phyloP scores from a whole-genome alignment of 2,888 invertebrate genomes.

The Geophilus truncorum region DNA sequence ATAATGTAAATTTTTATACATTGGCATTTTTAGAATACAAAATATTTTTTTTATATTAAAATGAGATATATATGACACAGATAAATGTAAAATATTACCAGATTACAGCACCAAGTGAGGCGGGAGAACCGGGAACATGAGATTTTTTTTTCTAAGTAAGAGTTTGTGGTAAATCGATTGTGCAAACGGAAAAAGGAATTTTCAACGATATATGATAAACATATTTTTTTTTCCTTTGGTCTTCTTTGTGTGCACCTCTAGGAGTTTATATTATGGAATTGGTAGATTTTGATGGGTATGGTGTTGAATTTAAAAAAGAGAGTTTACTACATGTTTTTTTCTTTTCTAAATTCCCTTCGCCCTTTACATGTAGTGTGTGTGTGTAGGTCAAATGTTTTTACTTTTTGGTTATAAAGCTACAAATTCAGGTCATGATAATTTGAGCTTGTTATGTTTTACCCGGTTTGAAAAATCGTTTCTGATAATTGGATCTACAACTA shows the following conservation, averaged over 20 bases:
- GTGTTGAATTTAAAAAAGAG: not conserved
- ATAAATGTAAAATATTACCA: not conserved
- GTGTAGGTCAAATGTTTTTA: not conserved
- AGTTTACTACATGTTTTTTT: not conserved
- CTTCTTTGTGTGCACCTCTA: not conserved
- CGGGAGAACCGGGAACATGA: not conserved
- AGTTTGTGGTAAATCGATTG: constrained; percentile 18
- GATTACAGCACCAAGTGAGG: not conserved
- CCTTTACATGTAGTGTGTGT: not conserved
- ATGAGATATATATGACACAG: too few relatives aligned
- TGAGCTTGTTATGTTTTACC: constrained; percentile 10
- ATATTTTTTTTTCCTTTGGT: not conserved
- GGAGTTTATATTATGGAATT: not conserved
- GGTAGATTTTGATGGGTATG: constrained; percentile 4
- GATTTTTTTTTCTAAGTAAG: not conserved
- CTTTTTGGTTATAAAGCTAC: not conserved
- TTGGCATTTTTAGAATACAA: too few relatives aligned
- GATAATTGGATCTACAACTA: not conserved
- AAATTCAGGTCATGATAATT: not conserved
- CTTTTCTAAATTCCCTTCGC: not conserved
- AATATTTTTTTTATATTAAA: too few relatives aligned
- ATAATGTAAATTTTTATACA: too few relatives aligned
- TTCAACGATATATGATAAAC: constrained; percentile 15
- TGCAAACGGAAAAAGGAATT: constrained; percentile 18
- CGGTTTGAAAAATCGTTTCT: not conserved